phyloP scores from a whole-genome alignment of 2,113 vertebrate species.

The Vulpes lagopus region DNA sequence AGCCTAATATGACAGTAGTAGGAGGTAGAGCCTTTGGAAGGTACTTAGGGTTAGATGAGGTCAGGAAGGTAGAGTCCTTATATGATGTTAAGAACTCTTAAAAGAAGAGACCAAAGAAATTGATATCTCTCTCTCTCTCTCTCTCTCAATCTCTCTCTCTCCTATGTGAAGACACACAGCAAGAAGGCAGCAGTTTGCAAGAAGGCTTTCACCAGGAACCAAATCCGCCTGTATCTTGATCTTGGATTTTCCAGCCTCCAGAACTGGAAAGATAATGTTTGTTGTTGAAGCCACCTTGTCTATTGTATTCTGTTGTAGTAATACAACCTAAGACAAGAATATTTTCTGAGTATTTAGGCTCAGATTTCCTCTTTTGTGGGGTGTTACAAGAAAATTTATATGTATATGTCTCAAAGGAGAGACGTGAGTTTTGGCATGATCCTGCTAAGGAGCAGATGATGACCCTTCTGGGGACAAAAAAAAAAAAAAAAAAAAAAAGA shows the following conservation, averaged over 20 bases:
- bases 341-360: background rate
- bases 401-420: background rate
- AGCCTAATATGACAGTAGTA: background rate
- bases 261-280: background rate
- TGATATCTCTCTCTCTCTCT: background rate
- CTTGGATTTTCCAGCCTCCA: background rate
- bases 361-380: background rate
- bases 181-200: background rate
- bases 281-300: background rate
- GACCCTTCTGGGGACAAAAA: conserved; percentile 4
- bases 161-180: background rate
- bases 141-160: background rate
- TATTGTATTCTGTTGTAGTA: background rate
- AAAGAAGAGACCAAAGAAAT: background rate
- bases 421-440: background rate
- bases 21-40: background rate
- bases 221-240: background rate
- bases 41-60: background rate
- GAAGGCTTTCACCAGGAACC: background rate
- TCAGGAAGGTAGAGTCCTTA: background rate
- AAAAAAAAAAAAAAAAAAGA: background rate
- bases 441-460: background rate
- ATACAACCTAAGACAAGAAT: background rate
- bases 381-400: background rate
- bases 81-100: background rate